These are phyloP conservation scores for Meloe dianella DNA, from an alignment of 2,888 invertebrate genomes.

Conservation along the genomic window DNA sequence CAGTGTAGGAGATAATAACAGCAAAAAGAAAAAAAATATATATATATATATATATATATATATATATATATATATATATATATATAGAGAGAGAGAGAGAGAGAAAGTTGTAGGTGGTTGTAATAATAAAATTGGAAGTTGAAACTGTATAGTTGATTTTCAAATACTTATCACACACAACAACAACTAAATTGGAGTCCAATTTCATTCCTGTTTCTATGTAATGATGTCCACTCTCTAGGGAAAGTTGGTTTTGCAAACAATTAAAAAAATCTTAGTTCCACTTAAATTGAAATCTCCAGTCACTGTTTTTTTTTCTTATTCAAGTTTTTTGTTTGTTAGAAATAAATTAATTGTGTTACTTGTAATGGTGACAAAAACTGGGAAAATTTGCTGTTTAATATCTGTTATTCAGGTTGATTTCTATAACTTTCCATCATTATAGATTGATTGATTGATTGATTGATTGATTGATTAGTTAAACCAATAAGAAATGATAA, in stretches of 20 bases:
- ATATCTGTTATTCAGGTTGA: slow-evolving; percentile 20
- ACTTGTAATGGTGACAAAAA: not conserved
- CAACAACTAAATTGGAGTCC: not conserved
- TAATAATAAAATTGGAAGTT: not conserved
- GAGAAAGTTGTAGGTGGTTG: slow-evolving; percentile 1
- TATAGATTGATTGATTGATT: slow-evolving; percentile 13
- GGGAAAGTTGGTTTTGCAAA: not conserved
- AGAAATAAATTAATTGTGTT: too few relatives aligned
- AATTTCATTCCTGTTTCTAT: slow-evolving; percentile 6
- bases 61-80: too few relatives aligned
- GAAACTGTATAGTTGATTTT: not conserved
- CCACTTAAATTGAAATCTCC: slow-evolving; percentile 7
- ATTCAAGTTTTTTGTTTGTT: too few relatives aligned
- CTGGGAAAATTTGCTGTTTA: not conserved
- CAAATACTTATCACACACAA: too few relatives aligned
- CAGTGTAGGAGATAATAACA: not conserved
- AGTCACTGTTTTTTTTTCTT: not conserved
- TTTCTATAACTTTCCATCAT: slow-evolving; percentile 29
- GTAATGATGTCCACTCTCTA: not conserved
- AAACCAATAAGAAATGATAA: not conserved
- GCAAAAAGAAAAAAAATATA: not conserved
- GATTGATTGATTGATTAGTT: slow-evolving; percentile 3
- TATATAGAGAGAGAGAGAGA: too few relatives aligned
- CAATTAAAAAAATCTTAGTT: not conserved
- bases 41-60: not conserved